Conservation (phyloP, 2,113 vertebrate genomes). For the Cochlearius cochlearius region DNA sequence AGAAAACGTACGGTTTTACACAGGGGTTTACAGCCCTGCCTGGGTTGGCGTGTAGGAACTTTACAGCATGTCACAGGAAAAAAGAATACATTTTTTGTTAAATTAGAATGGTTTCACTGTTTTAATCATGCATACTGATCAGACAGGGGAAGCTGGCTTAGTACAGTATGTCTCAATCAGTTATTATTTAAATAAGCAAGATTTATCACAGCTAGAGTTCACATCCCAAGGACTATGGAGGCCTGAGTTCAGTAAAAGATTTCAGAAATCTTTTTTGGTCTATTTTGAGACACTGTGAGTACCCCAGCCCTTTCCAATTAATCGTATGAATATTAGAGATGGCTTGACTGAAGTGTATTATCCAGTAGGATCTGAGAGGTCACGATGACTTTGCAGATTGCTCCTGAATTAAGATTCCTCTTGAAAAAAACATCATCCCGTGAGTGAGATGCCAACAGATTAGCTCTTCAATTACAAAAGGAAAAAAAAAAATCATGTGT, state of each 20-base stretch:
- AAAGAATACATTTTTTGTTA: background rate
- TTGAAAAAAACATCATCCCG: background rate
- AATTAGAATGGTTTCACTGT: background rate
- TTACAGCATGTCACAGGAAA: background rate
- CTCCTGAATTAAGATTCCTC: background rate
- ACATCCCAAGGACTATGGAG: background rate
- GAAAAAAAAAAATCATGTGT: background rate
- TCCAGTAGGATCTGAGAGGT: background rate
- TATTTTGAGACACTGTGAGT: background rate
- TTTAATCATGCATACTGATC: background rate
- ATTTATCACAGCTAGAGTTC: background rate
- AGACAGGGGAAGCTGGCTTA: background rate
- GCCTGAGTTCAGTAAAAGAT: background rate
- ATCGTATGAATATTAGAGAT: background rate
- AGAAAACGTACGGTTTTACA: background rate
- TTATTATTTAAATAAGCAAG: constrained; percentile 17
- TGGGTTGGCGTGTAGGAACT: background rate
- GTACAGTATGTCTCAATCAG: background rate
- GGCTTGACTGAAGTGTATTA: background rate
- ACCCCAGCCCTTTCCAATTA: background rate
- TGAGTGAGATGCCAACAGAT: background rate
- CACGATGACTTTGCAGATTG: background rate
- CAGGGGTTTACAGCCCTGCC: background rate
- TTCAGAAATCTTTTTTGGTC: background rate
- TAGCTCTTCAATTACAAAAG: background rate